Base-by-base conservation (phyloP, 2,888 invertebrate species). In the Aromia moschata region DNA sequence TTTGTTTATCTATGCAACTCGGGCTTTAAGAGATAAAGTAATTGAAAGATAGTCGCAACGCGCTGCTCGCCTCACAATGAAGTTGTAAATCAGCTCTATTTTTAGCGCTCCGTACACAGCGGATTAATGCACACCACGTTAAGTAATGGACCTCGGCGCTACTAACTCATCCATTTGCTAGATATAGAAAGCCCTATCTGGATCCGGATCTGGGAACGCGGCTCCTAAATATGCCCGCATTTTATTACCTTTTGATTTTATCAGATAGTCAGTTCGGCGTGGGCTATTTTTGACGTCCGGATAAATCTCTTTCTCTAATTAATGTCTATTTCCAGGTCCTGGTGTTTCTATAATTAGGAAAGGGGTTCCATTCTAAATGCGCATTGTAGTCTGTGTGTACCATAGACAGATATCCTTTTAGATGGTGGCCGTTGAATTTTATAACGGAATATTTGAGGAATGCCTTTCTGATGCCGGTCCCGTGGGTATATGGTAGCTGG, bases 301-400 rank as follows among this genome's bases (percentile, higher is more conserved):
- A 79, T 79, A 80, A 79, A 80, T 80, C 79, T 79, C 76, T 71
- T 71, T 70, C 74, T 74, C 75, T 79, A 79, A 80, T 79, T 79
- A 80, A 80, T 79, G 77, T 68, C 68, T 71, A 69, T 71, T 70
- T 64, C 65, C 60, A 73, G 72, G 73, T 73, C 73, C 73, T 68
- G 72, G 70, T 61, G 73, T 68, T 71, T 74, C 73, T 73, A 72
- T 75, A 76, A 76, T 75, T 76, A 74, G 73, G 68, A 62, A n/a
- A 52, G 45, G 65, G 64, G 61, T 58, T 46, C 53, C 49, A 40
- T 60, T 56, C 20, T 38, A 37, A 33, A 55, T 25, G 37, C 38
- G 55, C 40, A 53, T 46, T 43, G 52, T 53, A 40, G 40, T 60
- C 47, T 53, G 17, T 30, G 31, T 52, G 43, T 56, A 52, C 33